A percentile compares a stretch with the other conserved stretches of the same genome.
Evolutionary conservation across 2,888 invertebrate species (phyloP).

Genomic region (Heliconius aoede): DNA sequence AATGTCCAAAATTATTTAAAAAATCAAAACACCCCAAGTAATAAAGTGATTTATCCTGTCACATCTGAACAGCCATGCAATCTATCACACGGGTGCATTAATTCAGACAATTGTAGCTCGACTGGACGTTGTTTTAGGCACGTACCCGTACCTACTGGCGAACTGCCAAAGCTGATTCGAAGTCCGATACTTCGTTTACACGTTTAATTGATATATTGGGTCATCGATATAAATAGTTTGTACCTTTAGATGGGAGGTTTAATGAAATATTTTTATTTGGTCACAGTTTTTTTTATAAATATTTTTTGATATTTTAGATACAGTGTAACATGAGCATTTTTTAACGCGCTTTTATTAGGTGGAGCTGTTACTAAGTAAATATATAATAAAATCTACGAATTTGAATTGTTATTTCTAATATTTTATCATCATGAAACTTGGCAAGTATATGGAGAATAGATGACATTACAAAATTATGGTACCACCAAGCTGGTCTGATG

Average conservation of each 20-base stretch:
- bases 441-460: too few species aligned
- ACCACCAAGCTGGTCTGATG: too few species aligned
- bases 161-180: conserved; percentile 47
- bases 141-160: conserved; percentile 53
- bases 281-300: too few species aligned
- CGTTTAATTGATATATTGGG: conserved; percentile 56
- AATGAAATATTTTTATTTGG: conserved; percentile 8
- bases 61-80: conserved; percentile 51
- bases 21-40: conserved; percentile 41
- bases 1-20: not conserved
- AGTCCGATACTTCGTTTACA: conserved; percentile 53
- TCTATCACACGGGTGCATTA: conserved; percentile 57
- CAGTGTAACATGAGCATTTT: too few species aligned
- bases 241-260: conserved; percentile 8
- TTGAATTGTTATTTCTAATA: too few species aligned
- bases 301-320: too few species aligned
- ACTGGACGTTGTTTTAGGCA: conserved; percentile 56
- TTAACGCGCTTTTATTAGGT: too few species aligned
- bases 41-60: conserved; percentile 50
- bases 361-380: too few species aligned
- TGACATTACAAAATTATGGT: too few species aligned
- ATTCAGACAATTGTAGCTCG: conserved; percentile 55
- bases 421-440: too few species aligned
- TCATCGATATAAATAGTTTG: conserved; percentile 42
- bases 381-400: too few species aligned